phyloP scores from a whole-genome alignment of 2,888 invertebrate genomes.

The Protonemura montana region DNA sequence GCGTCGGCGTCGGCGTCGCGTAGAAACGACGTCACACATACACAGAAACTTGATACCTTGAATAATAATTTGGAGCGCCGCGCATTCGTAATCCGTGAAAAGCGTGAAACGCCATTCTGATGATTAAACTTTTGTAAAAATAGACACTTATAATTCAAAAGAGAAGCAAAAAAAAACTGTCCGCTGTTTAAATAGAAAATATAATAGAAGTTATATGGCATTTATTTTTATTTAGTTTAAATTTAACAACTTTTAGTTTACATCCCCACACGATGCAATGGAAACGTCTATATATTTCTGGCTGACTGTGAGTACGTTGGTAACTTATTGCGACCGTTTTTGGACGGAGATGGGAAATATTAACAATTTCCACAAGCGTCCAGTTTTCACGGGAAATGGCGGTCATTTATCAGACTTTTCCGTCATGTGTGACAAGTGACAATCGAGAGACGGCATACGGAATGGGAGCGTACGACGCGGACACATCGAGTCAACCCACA shows the following conservation, averaged over 20 bases:
- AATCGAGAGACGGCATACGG: slow-evolving; percentile 50
- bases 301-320: neutral
- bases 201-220: neutral
- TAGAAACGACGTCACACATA: slow-evolving; percentile 20
- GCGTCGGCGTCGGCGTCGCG: slow-evolving; percentile 13
- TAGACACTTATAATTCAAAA: neutral
- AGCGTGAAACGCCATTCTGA: neutral
- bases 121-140: slow-evolving; percentile 12
- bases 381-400: slow-evolving; percentile 56
- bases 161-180: neutral
- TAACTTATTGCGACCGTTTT: slow-evolving; percentile 10
- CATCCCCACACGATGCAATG: neutral
- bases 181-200: neutral
- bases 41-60: slow-evolving; percentile 29
- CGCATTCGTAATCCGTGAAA: neutral
- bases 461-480: neutral
- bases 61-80: neutral
- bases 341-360: slow-evolving; percentile 39
- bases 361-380: slow-evolving; percentile 25
- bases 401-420: slow-evolving; percentile 59
- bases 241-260: slow-evolving; percentile 20
- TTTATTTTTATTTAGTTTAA: neutral
- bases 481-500: neutral
- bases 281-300: neutral
- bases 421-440: slow-evolving; percentile 52